A percentile compares a stretch with the other conserved stretches of the same genome.
Conservation (phyloP, 2,113 vertebrate species). For the Zootoca vivipara region DNA sequence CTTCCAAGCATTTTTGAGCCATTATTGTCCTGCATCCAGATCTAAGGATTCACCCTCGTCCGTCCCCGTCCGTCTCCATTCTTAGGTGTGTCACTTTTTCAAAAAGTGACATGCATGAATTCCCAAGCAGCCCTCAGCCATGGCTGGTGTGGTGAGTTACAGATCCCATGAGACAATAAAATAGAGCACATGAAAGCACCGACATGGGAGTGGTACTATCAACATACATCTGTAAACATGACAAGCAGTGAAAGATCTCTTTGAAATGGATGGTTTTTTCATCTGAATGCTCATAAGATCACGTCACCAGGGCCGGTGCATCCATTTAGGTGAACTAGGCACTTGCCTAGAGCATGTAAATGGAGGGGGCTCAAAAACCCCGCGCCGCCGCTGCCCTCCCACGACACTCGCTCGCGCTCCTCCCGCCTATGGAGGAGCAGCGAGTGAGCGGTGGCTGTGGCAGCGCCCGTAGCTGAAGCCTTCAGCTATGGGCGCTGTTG, state of each 20-base stretch:
- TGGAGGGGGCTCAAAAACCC: too few relatives aligned
- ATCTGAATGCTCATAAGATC: neutral
- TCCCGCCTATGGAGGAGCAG: too few relatives aligned
- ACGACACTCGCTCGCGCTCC: too few relatives aligned
- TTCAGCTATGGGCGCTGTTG: too few relatives aligned
- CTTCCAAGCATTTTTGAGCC: too few relatives aligned
- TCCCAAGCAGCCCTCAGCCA: neutral
- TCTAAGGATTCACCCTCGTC: neutral
- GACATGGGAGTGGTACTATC: neutral
- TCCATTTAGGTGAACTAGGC: too few relatives aligned
- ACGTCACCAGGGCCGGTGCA: too few relatives aligned
- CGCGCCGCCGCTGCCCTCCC: too few relatives aligned
- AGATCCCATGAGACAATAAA: neutral
- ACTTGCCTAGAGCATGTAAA: too few relatives aligned
- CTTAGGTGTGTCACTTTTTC: neutral
- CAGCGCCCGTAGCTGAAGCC: too few relatives aligned
- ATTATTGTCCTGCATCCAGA: neutral
- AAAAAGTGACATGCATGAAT: neutral
- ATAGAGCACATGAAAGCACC: too few relatives aligned
- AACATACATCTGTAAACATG: neutral
- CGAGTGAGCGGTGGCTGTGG: too few relatives aligned
- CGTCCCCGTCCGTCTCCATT: neutral
- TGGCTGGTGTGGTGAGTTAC: neutral
- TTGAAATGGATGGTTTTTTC: neutral
- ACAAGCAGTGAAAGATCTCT: neutral